Evolutionary conservation across 2,797 vertebrate genomes (phyloP), one percentile per base, ranked within the genome.

Genomic region (Hoplostethus atlanticus): DNA sequence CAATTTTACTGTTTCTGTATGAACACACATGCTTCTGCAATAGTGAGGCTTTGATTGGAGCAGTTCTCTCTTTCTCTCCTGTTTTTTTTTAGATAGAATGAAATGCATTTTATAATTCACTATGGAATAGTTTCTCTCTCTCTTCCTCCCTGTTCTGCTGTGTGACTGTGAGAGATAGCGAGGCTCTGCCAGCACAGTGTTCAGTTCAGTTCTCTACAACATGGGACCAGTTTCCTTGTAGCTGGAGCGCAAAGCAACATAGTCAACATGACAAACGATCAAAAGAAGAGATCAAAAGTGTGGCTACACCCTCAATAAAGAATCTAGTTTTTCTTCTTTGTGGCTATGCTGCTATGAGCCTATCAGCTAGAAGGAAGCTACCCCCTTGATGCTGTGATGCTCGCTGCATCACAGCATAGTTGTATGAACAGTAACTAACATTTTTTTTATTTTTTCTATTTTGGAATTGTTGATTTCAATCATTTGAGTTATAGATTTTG

Each of bases 281-380:
- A 4, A 59, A 66, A 78, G 54, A 53, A 65, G 54, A 71, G 70
- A 86, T 68, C 36, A 68, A 21, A 44, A 31, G 38, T 50, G 11
- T 12, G 13, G 38, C 13, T 9, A 31, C 15, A 46, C 60, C 59
- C 66, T 62, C 65, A 61, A 79, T 68, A 58, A 58, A 67, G 73
- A 40, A n/a, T 64, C 40, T 64, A 28, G 21, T 50, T 69, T 64
- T 40, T 63, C 30, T 2, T 30, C 11, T 79, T 76, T 71, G 25
- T 64, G 31, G 58, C 52, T 9, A 21, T 51, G 47, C 55, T 61
- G 71, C 54, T 58, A 42, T 4, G 61, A 63, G 55, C n/a, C 68
- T 16, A 77, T 75, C 57, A 65, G 67, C 64, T 54, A 36, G 50
- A 73, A 51, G 21, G 61, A 74, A 57, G 61, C 64, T 54, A 9